phyloP scores from a whole-genome alignment of 1,140 invertebrate genomes.

The Chymomyza costata region DNA sequence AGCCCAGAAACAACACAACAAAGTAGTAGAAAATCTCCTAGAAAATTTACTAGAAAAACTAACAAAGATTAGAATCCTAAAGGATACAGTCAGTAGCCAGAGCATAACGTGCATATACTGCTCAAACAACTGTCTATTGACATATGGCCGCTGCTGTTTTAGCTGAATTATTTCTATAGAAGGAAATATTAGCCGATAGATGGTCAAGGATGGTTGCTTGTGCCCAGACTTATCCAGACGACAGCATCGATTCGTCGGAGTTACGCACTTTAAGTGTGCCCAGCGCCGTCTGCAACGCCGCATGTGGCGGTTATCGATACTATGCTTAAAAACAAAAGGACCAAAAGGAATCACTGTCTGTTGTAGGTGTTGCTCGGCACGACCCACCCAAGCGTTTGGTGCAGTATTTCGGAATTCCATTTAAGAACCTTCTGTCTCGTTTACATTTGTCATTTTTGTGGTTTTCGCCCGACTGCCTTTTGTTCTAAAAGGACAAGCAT shows the following conservation, averaged over 20 bases:
- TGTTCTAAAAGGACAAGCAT: no score
- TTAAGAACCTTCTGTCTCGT: no score
- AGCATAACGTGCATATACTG: constrained; percentile 17
- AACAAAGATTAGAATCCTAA: constrained; percentile 46
- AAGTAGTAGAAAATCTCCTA: no score
- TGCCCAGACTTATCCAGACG: no score
- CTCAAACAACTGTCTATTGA: constrained; percentile 59
- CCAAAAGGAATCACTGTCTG: constrained; percentile 37
- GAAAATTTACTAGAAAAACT: constrained; percentile 35
- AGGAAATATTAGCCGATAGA: constrained; percentile 3
- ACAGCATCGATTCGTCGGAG: constrained; percentile 10
- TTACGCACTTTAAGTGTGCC: constrained; percentile 49
- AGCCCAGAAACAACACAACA: constrained; percentile 11
- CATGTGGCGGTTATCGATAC: constrained; percentile 41
- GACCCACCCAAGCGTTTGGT: constrained; percentile 43
- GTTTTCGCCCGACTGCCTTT: constrained; percentile 39
- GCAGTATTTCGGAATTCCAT: no score
- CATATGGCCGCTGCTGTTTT: constrained; percentile 41
- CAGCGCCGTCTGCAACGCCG: constrained; percentile 62
- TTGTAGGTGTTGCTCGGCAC: constrained; percentile 59
- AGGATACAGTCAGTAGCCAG: constrained; percentile 42
- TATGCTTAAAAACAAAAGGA: constrained; percentile 23
- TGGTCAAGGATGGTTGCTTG: no score
- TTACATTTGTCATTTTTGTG: constrained; percentile 66
- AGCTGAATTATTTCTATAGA: constrained; percentile 43